Percentiles rank a stretch among this genome's conserved stretches.
Evolutionary conservation across 2,113 vertebrate species (phyloP).

Genomic region (Neolamprologus sp.): DNA sequence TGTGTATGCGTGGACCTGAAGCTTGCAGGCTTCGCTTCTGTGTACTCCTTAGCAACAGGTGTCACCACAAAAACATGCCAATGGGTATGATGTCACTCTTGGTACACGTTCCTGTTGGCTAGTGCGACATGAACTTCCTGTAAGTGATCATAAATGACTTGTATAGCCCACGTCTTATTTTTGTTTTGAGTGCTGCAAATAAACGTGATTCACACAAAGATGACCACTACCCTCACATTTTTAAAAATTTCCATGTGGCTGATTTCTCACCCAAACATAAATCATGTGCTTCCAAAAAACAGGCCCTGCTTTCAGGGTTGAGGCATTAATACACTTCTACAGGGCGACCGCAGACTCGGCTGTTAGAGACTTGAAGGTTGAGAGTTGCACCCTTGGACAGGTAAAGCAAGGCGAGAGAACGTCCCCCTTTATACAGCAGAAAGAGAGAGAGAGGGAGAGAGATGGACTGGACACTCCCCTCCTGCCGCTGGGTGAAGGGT

Average conservation of each 20-base stretch:
- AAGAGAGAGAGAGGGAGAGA: conserved; percentile 55
- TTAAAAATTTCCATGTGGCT: background rate
- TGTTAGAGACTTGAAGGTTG: conserved; percentile 34
- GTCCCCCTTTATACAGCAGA: conserved; percentile 61
- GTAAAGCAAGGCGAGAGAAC: conserved; percentile 79
- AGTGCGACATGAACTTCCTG: background rate
- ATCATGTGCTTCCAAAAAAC: background rate
- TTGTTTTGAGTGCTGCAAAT: background rate
- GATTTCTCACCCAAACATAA: background rate
- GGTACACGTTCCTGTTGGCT: background rate
- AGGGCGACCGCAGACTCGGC: background rate
- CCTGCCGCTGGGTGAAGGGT: conserved; percentile 69
- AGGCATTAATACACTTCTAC: background rate
- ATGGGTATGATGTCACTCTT: background rate
- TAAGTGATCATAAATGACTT: background rate
- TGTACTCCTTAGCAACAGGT: background rate
- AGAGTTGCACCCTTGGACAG: conserved; percentile 84
- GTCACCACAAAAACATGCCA: background rate
- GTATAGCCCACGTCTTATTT: background rate
- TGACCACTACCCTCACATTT: background rate
- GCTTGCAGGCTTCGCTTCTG: background rate
- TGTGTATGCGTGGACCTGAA: background rate
- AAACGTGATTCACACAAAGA: background rate
- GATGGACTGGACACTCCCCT: conserved; percentile 54
- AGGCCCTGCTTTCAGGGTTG: background rate